phyloP scores from a whole-genome alignment of 2,888 invertebrate species.

The Tiliacea aurago region DNA sequence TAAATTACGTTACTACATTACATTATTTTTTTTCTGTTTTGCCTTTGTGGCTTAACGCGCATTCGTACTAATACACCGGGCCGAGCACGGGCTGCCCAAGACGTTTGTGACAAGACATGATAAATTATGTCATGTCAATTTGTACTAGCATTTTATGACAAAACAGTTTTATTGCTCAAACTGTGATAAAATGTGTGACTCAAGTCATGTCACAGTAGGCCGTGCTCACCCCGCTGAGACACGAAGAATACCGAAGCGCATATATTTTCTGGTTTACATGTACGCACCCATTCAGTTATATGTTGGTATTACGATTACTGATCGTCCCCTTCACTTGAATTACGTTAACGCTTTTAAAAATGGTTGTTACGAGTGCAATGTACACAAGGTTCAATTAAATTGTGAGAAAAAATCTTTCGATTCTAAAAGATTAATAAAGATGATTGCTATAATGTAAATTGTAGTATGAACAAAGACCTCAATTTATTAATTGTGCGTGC shows the following conservation, averaged over 20 bases:
- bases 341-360: constrained; percentile 26
- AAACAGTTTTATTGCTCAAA: too few relatives aligned
- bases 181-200: too few relatives aligned
- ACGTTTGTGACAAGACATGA: too few relatives aligned
- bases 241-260: not conserved
- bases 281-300: not conserved
- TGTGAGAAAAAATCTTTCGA: constrained; percentile 18
- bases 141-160: too few relatives aligned
- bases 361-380: constrained; percentile 41
- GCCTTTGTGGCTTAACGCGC: too few relatives aligned
- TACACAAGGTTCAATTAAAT: constrained; percentile 36
- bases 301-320: constrained; percentile 8
- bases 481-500: constrained; percentile 24
- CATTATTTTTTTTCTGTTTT: too few relatives aligned
- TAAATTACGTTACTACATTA: too few relatives aligned
- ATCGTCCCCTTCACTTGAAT: constrained; percentile 57
- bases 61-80: not conserved
- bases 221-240: too few relatives aligned
- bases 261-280: not conserved
- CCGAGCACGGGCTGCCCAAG: too few relatives aligned
- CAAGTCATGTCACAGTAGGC: too few relatives aligned
- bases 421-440: constrained; percentile 11
- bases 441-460: constrained; percentile 26
- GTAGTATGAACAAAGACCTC: constrained; percentile 31
- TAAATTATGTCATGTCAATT: too few relatives aligned